Conservation (phyloP, 2,888 invertebrate genomes). For the Elysia crispata region DNA sequence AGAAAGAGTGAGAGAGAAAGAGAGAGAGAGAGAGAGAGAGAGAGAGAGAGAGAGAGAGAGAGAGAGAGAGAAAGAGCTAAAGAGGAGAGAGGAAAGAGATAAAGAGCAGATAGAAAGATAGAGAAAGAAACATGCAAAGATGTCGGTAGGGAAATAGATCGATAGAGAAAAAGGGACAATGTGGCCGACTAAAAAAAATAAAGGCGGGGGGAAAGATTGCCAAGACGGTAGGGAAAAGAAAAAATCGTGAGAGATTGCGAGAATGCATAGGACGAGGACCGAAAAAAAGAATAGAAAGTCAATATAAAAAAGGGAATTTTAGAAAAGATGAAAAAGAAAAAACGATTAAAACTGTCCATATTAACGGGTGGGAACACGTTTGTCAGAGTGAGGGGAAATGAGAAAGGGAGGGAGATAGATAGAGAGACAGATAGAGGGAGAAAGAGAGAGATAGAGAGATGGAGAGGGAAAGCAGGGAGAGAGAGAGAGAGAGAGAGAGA, state of each 20-base stretch:
- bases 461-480: neutral
- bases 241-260: too few relatives aligned
- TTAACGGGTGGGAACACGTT: too few relatives aligned
- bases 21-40: neutral
- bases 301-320: too few relatives aligned
- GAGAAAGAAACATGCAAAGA: too few relatives aligned
- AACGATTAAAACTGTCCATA: too few relatives aligned
- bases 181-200: too few relatives aligned
- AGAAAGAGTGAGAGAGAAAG: slow-evolving; percentile 15
- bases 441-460: neutral
- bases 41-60: neutral
- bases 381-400: too few relatives aligned
- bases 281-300: too few relatives aligned
- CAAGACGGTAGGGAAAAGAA: too few relatives aligned
- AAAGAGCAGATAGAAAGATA: slow-evolving; percentile 14
- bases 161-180: neutral
- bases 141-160: slow-evolving; percentile 1
- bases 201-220: too few relatives aligned
- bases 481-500: slow-evolving; percentile 3
- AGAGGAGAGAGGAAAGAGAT: slow-evolving; percentile 3
- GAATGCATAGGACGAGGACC: too few relatives aligned
- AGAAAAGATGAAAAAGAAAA: too few relatives aligned
- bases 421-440: slow-evolving; percentile 5
- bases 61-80: slow-evolving; percentile 31
- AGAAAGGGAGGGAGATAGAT: slow-evolving; percentile 16